phyloP scores from a whole-genome alignment of 2,888 invertebrate genomes.

The Eupeodes luniger region DNA sequence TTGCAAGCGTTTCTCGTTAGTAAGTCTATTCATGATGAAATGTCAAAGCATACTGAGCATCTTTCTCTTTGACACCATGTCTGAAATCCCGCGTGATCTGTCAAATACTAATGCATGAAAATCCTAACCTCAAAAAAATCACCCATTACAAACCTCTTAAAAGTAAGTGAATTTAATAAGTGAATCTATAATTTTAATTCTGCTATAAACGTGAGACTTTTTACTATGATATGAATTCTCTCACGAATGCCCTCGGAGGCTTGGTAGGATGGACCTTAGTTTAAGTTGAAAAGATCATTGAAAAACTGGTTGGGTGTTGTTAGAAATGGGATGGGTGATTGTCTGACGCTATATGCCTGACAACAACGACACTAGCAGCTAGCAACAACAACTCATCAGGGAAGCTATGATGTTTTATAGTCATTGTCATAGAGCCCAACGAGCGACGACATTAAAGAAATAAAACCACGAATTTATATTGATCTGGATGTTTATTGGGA shows the following conservation, averaged over 20 bases:
- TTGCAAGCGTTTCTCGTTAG: no score
- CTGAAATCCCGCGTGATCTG: no score
- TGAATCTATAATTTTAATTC: slow-evolving; percentile 41
- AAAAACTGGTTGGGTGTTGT: slow-evolving; percentile 63
- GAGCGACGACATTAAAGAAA: slow-evolving; percentile 48
- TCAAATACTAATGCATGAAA: no score
- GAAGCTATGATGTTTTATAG: background rate
- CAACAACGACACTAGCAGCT: background rate
- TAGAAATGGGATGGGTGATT: slow-evolving; percentile 34
- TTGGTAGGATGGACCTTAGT: slow-evolving; percentile 43
- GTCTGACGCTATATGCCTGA: slow-evolving; percentile 3
- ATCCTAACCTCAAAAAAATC: no score
- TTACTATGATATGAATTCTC: slow-evolving; percentile 52
- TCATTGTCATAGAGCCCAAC: slow-evolving; percentile 36
- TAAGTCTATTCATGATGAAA: no score
- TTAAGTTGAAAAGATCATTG: slow-evolving; percentile 59
- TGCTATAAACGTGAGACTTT: slow-evolving; percentile 26
- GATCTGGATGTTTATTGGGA: slow-evolving; percentile 47
- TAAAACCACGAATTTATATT: slow-evolving; percentile 53
- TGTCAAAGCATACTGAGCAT: no score
- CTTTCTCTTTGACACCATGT: no score
- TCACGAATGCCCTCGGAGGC: slow-evolving; percentile 60
- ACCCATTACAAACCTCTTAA: background rate
- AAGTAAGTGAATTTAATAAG: slow-evolving; percentile 51
- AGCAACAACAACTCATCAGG: background rate